Evolutionary conservation across 2,113 vertebrate genomes (phyloP).

Genomic region (Thunnus maccoyii): DNA sequence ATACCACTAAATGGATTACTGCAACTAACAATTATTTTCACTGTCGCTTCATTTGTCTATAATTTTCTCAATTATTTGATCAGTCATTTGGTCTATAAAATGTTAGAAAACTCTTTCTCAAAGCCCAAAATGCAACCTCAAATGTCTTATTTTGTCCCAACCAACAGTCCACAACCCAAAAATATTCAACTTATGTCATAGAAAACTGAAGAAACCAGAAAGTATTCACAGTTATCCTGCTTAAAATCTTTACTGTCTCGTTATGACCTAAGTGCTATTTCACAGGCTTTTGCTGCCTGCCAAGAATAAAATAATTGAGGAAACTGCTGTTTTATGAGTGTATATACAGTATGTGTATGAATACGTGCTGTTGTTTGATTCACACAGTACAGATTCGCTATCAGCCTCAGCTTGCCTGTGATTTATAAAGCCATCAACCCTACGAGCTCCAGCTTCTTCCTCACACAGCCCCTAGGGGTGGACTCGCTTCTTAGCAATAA

Average conservation of each 20-base stretch:
- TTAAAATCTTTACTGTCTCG: slow-evolving; percentile 28
- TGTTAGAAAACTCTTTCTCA: no score
- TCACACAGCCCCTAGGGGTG: slow-evolving; percentile 52
- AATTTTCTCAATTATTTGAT: no score
- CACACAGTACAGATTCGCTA: background rate
- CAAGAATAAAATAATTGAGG: slow-evolving; percentile 24
- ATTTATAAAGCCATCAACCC: slow-evolving; percentile 64
- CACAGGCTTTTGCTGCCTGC: slow-evolving; percentile 19
- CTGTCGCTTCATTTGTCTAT: no score
- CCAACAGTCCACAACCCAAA: no score
- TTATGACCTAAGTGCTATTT: slow-evolving; percentile 36
- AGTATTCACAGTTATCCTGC: background rate
- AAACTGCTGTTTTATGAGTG: slow-evolving; percentile 15
- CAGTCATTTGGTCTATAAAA: no score
- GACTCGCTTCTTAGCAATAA: slow-evolving; percentile 55
- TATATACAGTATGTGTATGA: no score
- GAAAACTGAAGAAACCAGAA: no score
- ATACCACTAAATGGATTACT: background rate
- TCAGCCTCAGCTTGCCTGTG: slow-evolving; percentile 38
- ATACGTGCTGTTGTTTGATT: background rate
- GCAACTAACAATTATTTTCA: no score
- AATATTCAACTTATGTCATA: no score
- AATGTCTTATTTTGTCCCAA: no score
- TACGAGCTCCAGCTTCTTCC: slow-evolving; percentile 47
- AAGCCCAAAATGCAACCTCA: no score